Evolutionary conservation across 2,797 vertebrate genomes (phyloP).

Genomic region (Siniperca obscura): DNA sequence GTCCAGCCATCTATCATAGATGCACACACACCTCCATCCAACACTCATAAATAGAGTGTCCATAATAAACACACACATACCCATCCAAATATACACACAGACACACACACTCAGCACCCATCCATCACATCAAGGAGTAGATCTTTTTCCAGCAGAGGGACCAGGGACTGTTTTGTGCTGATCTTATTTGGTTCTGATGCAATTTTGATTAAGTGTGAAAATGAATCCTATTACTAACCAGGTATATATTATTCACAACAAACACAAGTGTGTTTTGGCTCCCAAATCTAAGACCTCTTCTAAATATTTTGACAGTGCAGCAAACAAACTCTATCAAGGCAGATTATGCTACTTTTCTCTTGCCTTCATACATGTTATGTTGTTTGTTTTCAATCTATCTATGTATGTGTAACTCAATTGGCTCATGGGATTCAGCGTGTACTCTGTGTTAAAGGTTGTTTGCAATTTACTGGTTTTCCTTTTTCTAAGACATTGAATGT

Average conservation of each 20-base stretch:
- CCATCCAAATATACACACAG: constrained; percentile 36
- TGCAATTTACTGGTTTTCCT: constrained; percentile 57
- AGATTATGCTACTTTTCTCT: constrained; percentile 53
- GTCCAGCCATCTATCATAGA: constrained; percentile 83
- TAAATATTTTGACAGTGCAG: constrained; percentile 72
- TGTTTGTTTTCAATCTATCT: constrained; percentile 74
- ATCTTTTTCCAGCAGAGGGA: constrained; percentile 73
- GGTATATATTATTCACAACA: constrained; percentile 74
- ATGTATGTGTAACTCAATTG: constrained; percentile 70
- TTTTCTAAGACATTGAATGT: constrained; percentile 53
- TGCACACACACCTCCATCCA: constrained; percentile 72
- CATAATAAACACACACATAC: constrained; percentile 70
- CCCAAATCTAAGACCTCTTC: constrained; percentile 56
- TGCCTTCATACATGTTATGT: constrained; percentile 39
- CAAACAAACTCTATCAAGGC: constrained; percentile 69
- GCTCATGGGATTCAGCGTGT: constrained; percentile 39
- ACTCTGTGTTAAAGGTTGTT: constrained; percentile 48
- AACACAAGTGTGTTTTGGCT: constrained; percentile 59
- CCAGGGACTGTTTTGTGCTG: constrained; percentile 65
- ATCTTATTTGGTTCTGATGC: constrained; percentile 80
- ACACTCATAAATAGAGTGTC: constrained; percentile 72
- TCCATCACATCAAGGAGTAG: constrained; percentile 83
- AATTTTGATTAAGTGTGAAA: constrained; percentile 82
- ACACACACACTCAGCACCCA: constrained; percentile 67
- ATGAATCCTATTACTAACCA: constrained; percentile 80